Percentiles rank a stretch among this genome's conserved stretches.
Conservation (phyloP, 2,797 vertebrate genomes). For the Gymnocypris eckloni region DNA sequence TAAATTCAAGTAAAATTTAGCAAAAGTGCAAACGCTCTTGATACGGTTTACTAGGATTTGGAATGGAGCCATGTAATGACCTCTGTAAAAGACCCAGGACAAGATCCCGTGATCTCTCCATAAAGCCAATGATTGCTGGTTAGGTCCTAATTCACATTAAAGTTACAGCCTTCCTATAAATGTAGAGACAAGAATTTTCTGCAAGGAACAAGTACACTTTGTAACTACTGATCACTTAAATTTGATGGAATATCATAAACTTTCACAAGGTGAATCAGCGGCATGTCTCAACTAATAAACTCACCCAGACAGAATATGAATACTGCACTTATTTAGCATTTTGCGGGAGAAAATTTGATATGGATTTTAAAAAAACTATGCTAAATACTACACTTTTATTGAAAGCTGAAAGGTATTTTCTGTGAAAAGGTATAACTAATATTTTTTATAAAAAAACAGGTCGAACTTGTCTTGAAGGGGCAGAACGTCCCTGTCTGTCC, state of each 20-base stretch:
- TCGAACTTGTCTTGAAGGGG: constrained; percentile 74
- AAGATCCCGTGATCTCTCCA: not conserved
- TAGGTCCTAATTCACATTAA: constrained; percentile 21
- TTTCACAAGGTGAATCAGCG: constrained; percentile 39
- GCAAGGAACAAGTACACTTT: constrained; percentile 20
- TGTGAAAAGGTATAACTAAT: not conserved
- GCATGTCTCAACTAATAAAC: not conserved
- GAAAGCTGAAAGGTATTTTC: not conserved
- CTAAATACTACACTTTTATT: not conserved
- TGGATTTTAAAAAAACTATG: not conserved
- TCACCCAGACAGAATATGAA: not conserved
- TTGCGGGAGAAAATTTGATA: not conserved
- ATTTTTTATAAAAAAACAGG: no score
- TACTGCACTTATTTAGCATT: not conserved
- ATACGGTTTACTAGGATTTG: not conserved
- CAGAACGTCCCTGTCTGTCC: constrained; percentile 80
- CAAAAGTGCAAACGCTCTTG: not conserved
- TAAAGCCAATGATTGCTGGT: not conserved
- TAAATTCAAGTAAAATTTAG: not conserved
- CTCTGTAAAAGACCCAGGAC: not conserved
- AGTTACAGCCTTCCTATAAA: constrained; percentile 37
- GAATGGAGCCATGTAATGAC: not conserved
- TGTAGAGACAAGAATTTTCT: not conserved
- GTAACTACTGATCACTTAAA: constrained; percentile 52
- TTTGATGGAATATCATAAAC: constrained; percentile 58